Conservation (phyloP, 1,140 invertebrate genomes). For the Pogonomyrmex californicus region DNA sequence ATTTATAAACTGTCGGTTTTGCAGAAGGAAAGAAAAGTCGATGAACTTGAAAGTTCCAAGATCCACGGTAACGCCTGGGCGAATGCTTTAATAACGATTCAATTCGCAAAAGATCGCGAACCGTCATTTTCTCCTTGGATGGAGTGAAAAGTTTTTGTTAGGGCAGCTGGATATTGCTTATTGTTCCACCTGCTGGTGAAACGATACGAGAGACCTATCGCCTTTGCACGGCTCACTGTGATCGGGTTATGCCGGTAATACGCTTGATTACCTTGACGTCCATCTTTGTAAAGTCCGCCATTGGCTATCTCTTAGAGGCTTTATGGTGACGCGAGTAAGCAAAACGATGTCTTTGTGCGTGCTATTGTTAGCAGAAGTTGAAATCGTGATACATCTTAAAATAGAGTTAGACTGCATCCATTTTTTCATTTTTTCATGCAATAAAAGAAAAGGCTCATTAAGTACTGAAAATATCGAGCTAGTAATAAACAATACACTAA, state of each 20-base stretch:
- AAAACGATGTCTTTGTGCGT: background rate
- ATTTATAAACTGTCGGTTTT: background rate
- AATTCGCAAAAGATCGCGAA: slow-evolving; percentile 60
- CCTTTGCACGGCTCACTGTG: slow-evolving; percentile 8
- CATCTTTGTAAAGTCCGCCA: slow-evolving; percentile 15
- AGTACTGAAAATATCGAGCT: background rate
- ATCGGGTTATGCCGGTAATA: slow-evolving; percentile 47
- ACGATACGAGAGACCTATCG: slow-evolving; percentile 17
- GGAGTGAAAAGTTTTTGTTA: slow-evolving; percentile 54
- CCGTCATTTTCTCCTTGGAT: slow-evolving; percentile 63
- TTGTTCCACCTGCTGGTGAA: slow-evolving; percentile 6
- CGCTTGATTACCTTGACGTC: slow-evolving; percentile 34
- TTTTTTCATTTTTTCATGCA: background rate
- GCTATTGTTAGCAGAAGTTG: background rate
- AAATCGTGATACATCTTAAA: background rate
- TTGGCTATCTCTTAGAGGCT: background rate
- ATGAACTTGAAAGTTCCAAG: background rate
- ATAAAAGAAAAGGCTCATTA: background rate
- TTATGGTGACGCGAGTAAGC: slow-evolving; percentile 15
- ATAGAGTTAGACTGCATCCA: background rate
- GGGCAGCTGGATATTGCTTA: background rate
- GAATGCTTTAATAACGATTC: slow-evolving; percentile 47
- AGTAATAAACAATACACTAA: background rate
- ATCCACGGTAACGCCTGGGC: slow-evolving; percentile 18
- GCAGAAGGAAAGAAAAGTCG: background rate